Evolutionary conservation across 37 sponge, comb jelly and placozoan species (phyloP).

Genomic region (Ianthella basta): DNA sequence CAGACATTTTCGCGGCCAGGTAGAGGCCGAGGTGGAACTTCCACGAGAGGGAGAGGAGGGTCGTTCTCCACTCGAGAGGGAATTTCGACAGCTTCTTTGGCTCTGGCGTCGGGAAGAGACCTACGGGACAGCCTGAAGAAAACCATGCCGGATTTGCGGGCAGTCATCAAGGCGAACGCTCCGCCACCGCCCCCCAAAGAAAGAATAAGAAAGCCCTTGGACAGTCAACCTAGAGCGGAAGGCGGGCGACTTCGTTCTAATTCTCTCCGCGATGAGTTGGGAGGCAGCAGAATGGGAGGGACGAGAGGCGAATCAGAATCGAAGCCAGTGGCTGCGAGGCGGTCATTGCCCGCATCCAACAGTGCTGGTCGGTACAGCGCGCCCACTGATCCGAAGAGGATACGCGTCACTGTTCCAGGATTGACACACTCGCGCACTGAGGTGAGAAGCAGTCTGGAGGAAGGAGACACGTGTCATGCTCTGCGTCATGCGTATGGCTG

Average conservation of each 20-base stretch:
- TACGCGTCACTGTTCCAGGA: conserved; percentile 78
- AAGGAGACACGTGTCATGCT: conserved; percentile 42
- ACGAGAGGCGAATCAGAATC: neutral
- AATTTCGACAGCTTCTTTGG: neutral
- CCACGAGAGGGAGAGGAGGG: neutral
- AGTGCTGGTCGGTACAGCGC: neutral
- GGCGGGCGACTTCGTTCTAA: neutral
- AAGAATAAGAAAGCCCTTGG: neutral
- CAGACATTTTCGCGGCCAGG: neutral
- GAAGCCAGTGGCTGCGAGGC: neutral
- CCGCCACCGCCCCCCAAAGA: neutral
- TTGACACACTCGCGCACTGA: conserved; percentile 52
- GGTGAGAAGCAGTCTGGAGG: conserved; percentile 67
- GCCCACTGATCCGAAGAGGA: conserved; percentile 77
- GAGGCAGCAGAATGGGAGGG: too few species aligned
- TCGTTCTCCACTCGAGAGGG: neutral
- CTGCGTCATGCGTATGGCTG: neutral
- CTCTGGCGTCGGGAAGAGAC: conserved; percentile 16
- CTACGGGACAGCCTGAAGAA: conserved; percentile 53
- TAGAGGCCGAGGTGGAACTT: neutral
- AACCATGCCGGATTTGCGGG: conserved; percentile 55
- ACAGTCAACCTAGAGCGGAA: neutral
- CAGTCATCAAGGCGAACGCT: conserved; percentile 52
- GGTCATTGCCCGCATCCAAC: neutral
- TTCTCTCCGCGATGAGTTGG: too few species aligned